These are phyloP conservation scores for Sander vitreus DNA, from an alignment of 2,113 vertebrate species.

Conservation along the genomic window DNA sequence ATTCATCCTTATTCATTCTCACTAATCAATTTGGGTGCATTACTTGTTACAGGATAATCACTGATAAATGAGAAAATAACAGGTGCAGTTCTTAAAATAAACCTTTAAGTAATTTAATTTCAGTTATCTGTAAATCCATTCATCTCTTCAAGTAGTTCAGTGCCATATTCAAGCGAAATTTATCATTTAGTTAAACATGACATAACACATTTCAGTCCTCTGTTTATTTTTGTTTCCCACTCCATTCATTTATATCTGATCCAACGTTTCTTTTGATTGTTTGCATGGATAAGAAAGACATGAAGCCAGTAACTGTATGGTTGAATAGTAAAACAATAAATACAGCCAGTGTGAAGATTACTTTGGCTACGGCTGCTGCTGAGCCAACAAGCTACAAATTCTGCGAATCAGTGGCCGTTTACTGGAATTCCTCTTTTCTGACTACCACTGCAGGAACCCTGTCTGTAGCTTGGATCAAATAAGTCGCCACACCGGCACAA, in stretches of 20 bases:
- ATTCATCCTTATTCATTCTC: slow-evolving; percentile 8
- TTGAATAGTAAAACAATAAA: slow-evolving; percentile 59
- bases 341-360: slow-evolving; percentile 45
- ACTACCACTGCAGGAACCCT: slow-evolving; percentile 15
- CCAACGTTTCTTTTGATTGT: slow-evolving; percentile 42
- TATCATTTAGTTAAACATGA: slow-evolving; percentile 25
- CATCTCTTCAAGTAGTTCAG: background rate
- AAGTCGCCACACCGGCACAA: slow-evolving; percentile 19
- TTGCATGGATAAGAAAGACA: slow-evolving; percentile 27
- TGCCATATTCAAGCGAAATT: slow-evolving; percentile 1
- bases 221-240: slow-evolving; percentile 4
- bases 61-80: background rate
- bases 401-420: slow-evolving; percentile 27
- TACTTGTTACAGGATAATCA: background rate
- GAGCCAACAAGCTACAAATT: slow-evolving; percentile 47
- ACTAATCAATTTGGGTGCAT: slow-evolving; percentile 15
- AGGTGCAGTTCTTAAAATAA: slow-evolving; percentile 5
- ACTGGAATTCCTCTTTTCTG: slow-evolving; percentile 40
- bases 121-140: slow-evolving; percentile 3
- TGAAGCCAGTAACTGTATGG: slow-evolving; percentile 31
- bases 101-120: slow-evolving; percentile 21
- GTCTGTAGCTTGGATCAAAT: slow-evolving; percentile 34
- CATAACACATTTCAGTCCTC: slow-evolving; percentile 3
- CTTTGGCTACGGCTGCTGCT: slow-evolving; percentile 52
- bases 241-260: slow-evolving; percentile 34